These are phyloP conservation scores for Pseudomyrmex concolor DNA, from an alignment of 1,140 invertebrate genomes.

Conservation along the genomic window DNA sequence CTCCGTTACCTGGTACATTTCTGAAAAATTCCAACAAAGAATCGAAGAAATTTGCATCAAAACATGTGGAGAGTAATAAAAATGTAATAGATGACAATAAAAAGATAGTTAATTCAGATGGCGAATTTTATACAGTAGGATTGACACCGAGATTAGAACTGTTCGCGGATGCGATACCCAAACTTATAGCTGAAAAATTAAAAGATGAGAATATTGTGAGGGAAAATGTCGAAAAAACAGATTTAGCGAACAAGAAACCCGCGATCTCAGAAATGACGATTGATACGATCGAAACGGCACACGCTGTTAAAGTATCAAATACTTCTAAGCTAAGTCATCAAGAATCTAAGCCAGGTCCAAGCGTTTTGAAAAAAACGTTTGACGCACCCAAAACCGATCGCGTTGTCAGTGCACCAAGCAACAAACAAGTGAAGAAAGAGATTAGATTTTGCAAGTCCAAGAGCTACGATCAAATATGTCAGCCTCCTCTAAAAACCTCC, in stretches of 20 bases:
- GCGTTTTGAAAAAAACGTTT: constrained; percentile 5
- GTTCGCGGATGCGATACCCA: constrained; percentile 83
- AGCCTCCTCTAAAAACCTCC: constrained; percentile 59
- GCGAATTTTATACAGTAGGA: constrained; percentile 80
- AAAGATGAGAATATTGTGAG: constrained; percentile 63
- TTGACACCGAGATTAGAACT: constrained; percentile 82
- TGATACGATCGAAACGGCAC: constrained; percentile 2
- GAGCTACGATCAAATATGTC: constrained; percentile 79
- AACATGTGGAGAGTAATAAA: constrained; percentile 36
- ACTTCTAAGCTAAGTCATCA: constrained; percentile 8
- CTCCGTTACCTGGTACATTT: constrained; percentile 27
- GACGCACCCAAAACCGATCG: constrained; percentile 57
- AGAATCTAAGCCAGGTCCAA: background rate
- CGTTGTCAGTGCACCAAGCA: constrained; percentile 48
- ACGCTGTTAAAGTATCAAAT: background rate
- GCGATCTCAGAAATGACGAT: background rate
- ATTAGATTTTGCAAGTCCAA: constrained; percentile 74
- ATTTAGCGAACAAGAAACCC: constrained; percentile 11
- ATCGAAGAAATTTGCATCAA: constrained; percentile 18
- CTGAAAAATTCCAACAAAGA: constrained; percentile 43
- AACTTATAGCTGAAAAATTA: constrained; percentile 81
- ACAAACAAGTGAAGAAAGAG: constrained; percentile 64
- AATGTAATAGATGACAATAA: constrained; percentile 60
- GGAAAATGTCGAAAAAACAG: constrained; percentile 57
- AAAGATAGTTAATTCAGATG: constrained; percentile 74